Conservation (phyloP, 2,888 invertebrate genomes). For the Conchocele bisecta region DNA sequence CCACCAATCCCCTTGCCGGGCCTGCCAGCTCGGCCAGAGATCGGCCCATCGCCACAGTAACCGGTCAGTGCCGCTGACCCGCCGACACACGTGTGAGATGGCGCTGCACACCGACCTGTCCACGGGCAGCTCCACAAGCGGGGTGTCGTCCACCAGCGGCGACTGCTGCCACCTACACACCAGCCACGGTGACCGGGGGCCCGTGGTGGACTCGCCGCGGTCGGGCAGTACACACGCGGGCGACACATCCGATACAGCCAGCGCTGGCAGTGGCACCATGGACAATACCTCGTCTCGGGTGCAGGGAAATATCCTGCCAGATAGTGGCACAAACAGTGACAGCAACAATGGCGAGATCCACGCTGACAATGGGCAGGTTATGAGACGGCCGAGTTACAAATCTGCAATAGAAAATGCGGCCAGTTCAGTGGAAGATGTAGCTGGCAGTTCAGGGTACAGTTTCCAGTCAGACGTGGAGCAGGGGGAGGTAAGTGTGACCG, state of each 20-base stretch:
- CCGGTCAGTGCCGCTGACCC: constrained; percentile 36
- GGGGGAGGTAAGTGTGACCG: constrained; percentile 44
- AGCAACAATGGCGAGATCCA: not conserved
- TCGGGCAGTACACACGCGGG: too few species aligned
- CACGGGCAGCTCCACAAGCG: constrained; percentile 62
- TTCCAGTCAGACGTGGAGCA: constrained; percentile 70
- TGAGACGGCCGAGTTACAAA: constrained; percentile 55
- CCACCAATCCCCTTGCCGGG: constrained; percentile 9
- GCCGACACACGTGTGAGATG: constrained; percentile 14
- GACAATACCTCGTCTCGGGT: too few species aligned
- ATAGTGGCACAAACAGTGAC: constrained; percentile 6
- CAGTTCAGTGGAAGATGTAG: constrained; percentile 21
- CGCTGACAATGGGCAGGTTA: not conserved
- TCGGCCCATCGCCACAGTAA: not conserved
- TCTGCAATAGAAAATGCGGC: constrained; percentile 55
- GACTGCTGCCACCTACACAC: too few species aligned
- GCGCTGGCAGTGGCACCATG: too few species aligned
- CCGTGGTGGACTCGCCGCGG: too few species aligned
- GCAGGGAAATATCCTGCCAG: not conserved
- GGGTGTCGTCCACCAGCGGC: too few species aligned
- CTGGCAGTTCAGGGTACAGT: constrained; percentile 61
- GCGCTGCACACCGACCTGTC: not conserved
- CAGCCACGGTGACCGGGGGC: too few species aligned
- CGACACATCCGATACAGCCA: too few species aligned
- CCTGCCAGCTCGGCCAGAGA: constrained; percentile 22